Percentiles rank a stretch among this genome's conserved stretches.
Evolutionary conservation across 2,797 vertebrate genomes (phyloP).

Genomic region (Acanthiza pusilla): DNA sequence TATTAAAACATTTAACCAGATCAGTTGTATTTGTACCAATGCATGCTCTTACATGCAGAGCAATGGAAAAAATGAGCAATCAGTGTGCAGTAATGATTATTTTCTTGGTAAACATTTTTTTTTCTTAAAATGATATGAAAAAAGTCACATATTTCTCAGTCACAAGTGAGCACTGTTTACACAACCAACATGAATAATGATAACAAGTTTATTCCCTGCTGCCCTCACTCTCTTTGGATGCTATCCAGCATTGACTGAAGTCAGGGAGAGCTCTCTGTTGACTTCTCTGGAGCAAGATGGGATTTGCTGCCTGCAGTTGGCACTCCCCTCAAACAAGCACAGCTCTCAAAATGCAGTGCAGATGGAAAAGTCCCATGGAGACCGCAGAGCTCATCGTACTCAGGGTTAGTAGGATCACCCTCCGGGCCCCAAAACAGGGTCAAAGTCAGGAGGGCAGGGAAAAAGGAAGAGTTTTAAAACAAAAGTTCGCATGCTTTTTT

Average conservation of each 20-base stretch:
- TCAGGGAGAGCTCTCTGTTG: slow-evolving; percentile 15
- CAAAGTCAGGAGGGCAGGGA: background rate
- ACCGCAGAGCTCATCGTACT: background rate
- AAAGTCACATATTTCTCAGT: slow-evolving; percentile 23
- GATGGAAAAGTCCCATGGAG: background rate
- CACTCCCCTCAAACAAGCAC: background rate
- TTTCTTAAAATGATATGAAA: slow-evolving; percentile 12
- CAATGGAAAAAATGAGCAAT: slow-evolving; percentile 31
- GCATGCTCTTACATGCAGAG: background rate
- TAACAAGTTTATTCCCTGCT: slow-evolving; percentile 51
- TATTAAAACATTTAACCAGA: slow-evolving; percentile 53
- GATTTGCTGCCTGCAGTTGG: background rate
- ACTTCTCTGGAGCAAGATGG: slow-evolving; percentile 3
- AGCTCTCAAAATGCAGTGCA: background rate
- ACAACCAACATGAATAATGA: slow-evolving; percentile 32
- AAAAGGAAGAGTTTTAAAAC: background rate
- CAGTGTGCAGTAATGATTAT: slow-evolving; percentile 28
- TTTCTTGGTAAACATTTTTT: slow-evolving; percentile 7
- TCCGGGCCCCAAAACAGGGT: background rate
- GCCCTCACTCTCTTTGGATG: slow-evolving; percentile 44
- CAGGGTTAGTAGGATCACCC: background rate
- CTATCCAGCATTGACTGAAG: slow-evolving; percentile 33
- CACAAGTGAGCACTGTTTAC: slow-evolving; percentile 33
- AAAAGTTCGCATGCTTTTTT: background rate
- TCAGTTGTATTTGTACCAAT: slow-evolving; percentile 33